Evolutionary conservation across 2,113 vertebrate species (phyloP), one percentile per base, ranked within the genome.

Genomic region (Cranoglanis bouderius): DNA sequence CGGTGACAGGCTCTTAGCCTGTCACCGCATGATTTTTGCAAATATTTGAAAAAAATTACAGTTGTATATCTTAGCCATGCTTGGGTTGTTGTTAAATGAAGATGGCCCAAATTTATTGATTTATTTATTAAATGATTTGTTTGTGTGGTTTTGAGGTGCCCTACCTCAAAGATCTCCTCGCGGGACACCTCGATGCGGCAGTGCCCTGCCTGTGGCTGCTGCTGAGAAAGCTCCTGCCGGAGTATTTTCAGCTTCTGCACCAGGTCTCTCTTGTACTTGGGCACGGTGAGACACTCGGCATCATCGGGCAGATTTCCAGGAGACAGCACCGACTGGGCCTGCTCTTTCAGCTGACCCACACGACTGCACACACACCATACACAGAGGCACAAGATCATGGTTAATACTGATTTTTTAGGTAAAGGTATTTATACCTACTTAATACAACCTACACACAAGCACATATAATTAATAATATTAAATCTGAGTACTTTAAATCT

Each of bases 121-220:
- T 6, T 16, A 43, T 43, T 43, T 5, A 4, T 43, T 43, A 6
- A 0, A 6, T 75, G 5, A 43, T 75, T 24, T 13, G 53, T 38
- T 6, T 29, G 72, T 38, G 13, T 40, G 13, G 46, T 65, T 67
- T 35, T 40, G 55, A 16, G 67, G 35, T 29, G 40, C 8, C 90
- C 93, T 95, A 99, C 98, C 98, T 99, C 98, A 93, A 99, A 99
- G 93, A 99, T 99, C 94, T 99, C 98, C 93, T 99, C 98, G 5
- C 98, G 97, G 90, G 98, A 99, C 92, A 99, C 98, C 92, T 99
- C 98, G 38, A 99, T 98, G 46, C 98, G 98, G 91, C 98, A 99
- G 88, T 99, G 98, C 72, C 98, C 98, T 0, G 98, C 98, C 93
- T 99, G 98, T 38, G 98, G 98, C 94, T 99, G 98, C 91, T 99